Percentiles rank a stretch among this genome's conserved stretches.
Evolutionary conservation across 1,140 invertebrate species (phyloP).

Genomic region (Ceratosolen fusciceps): DNA sequence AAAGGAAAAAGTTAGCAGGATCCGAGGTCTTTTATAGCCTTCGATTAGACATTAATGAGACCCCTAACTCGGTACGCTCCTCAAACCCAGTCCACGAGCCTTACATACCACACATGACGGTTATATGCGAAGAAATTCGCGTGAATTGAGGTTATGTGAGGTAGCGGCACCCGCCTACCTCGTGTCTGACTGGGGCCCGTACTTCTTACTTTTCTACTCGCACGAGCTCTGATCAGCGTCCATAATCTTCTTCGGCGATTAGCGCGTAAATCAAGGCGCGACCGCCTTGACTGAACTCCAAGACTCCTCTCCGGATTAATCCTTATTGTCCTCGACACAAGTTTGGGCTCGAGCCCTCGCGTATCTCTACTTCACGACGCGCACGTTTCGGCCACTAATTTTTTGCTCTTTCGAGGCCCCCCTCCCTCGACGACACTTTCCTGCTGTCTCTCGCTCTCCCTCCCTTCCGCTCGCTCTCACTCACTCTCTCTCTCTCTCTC

Average conservation of each 20-base stretch:
- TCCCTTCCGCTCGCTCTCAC: not conserved
- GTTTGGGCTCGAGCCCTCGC: not conserved
- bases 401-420: not conserved
- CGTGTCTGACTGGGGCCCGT: slow-evolving; percentile 15
- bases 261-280: slow-evolving; percentile 11
- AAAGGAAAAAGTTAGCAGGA: slow-evolving; percentile 15
- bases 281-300: slow-evolving; percentile 7
- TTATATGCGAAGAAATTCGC: slow-evolving; percentile 17
- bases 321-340: not conserved
- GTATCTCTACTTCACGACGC: not conserved
- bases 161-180: slow-evolving; percentile 30
- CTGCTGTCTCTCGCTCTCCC: not conserved
- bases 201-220: not conserved
- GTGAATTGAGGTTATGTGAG: slow-evolving; percentile 40
- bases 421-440: not conserved
- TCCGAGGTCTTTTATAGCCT: not conserved
- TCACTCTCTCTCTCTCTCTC: not conserved
- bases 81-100: not conserved
- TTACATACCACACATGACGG: not conserved
- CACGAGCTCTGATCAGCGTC: slow-evolving; percentile 15
- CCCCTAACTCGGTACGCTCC: not conserved
- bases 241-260: slow-evolving; percentile 26
- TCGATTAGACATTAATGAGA: not conserved
- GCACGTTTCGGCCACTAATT: slow-evolving; percentile 23
- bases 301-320: not conserved